Evolutionary conservation across 2,888 invertebrate genomes (phyloP).

Genomic region (Lasioglossum vierecki): DNA sequence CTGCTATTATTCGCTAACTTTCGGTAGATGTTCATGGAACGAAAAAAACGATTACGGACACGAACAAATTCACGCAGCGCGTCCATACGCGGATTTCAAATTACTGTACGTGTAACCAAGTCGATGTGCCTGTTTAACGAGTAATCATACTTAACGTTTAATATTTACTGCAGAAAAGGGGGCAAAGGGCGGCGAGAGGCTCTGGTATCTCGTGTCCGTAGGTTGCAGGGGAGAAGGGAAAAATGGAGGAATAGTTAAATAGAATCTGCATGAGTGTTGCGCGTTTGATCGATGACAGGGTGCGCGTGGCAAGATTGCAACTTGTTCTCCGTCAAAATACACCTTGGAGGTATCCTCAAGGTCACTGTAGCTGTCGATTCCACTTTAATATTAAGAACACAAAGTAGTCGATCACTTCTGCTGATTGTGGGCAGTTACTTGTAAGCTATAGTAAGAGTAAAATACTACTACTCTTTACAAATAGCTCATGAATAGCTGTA

Average conservation of each 20-base stretch:
- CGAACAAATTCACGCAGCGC: slow-evolving; percentile 34
- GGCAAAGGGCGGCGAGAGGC: slow-evolving; percentile 33
- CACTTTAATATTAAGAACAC: not conserved
- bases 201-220: slow-evolving; percentile 13
- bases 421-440: not conserved
- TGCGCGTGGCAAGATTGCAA: not conserved
- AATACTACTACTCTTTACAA: not conserved
- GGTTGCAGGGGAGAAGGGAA: not conserved
- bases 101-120: slow-evolving; percentile 75
- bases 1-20: slow-evolving; percentile 25
- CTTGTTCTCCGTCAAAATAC: not conserved
- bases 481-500: not conserved
- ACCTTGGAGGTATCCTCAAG: not conserved
- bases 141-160: slow-evolving; percentile 75
- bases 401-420: not conserved
- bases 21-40: not conserved
- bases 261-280: slow-evolving; percentile 67
- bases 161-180: slow-evolving; percentile 57
- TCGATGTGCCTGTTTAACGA: slow-evolving; percentile 83
- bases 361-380: not conserved
- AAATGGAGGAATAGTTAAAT: slow-evolving; percentile 26
- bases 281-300: slow-evolving; percentile 48
- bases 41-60: not conserved
- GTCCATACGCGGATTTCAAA: slow-evolving; percentile 16
- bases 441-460: not conserved